Evolutionary conservation across 1,140 invertebrate genomes (phyloP).

Genomic region (Periplaneta americana): DNA sequence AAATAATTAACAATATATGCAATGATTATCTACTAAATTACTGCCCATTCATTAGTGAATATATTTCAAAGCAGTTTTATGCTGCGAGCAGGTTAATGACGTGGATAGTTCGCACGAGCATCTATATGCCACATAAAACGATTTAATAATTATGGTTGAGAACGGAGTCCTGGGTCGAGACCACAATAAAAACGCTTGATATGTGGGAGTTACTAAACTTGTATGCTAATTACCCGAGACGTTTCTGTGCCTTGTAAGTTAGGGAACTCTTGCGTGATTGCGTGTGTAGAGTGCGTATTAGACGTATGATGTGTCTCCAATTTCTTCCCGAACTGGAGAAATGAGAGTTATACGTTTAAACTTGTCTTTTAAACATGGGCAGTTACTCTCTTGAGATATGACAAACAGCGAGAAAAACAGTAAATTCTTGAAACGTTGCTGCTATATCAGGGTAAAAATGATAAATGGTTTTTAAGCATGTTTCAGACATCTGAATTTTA

Average conservation of each 20-base stretch:
- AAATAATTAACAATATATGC: not conserved
- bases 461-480: too few species aligned
- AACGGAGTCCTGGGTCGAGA: not conserved
- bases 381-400: too few species aligned
- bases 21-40: not conserved
- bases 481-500: too few species aligned
- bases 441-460: too few species aligned
- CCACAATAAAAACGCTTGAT: not conserved
- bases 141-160: not conserved
- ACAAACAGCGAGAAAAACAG: too few species aligned
- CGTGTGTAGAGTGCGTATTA: not conserved
- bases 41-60: not conserved
- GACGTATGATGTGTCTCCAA: too few species aligned
- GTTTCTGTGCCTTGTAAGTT: not conserved
- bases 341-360: too few species aligned
- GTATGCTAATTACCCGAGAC: not conserved
- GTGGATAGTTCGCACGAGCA: not conserved
- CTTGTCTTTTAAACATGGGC: too few species aligned
- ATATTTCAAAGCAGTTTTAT: not conserved
- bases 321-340: too few species aligned
- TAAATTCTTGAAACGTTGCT: too few species aligned
- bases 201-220: not conserved
- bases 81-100: not conserved
- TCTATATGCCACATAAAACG: not conserved
- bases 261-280: not conserved